Evolutionary conservation across 2,888 invertebrate species (phyloP), one percentile per base, ranked within the genome.

Genomic region (Limnephilus lunatus): DNA sequence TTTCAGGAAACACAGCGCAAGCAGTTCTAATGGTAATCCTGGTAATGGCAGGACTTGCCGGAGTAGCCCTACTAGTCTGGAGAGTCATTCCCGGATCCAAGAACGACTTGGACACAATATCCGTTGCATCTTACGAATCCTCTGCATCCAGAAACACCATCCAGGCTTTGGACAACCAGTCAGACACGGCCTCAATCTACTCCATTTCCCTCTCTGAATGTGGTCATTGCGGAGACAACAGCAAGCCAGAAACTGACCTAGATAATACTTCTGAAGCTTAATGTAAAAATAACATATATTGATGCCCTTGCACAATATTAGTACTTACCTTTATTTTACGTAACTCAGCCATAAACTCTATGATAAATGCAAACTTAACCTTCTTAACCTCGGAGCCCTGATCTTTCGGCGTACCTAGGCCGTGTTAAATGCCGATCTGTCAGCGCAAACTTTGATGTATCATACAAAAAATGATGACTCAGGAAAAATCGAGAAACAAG

Each of bases 11-110:
- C 94, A 95, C 95, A 92, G 96, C 96, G 31, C 96, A 96, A 94
- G 95, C 96, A 85, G 95, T 95, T 5, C 94, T 97, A 82, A 96
- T 97, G 68, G 96, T 97, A 94, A 96, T 97, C 94, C 94, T 97
- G 91, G 96, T 97, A 90, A 96, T 97, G n/a, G 96, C 97, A 31
- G 96, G 96, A 39, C 96, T 97, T 92, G 96, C 96, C 39, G 96
- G 96, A 15, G 95, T 97, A 82, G 96, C 96, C 4, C 95, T 97
- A 81, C 94, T 97, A 90, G 96, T 96, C 93, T 96, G 97, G 95
- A 97, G 96, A 94, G 95, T 97, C 94, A 96, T 96, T 68, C 96
- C 96, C 68, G 96, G 96, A 94, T 94, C 95, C 11, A 96, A 96
- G 80, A 68, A 68, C 7, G 97, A 97, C 94, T 96, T 96, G 94